A percentile compares a stretch with the other conserved stretches of the same genome.
Conservation (phyloP, 64 coral and sea anemone species). For the Montipora sp. region DNA sequence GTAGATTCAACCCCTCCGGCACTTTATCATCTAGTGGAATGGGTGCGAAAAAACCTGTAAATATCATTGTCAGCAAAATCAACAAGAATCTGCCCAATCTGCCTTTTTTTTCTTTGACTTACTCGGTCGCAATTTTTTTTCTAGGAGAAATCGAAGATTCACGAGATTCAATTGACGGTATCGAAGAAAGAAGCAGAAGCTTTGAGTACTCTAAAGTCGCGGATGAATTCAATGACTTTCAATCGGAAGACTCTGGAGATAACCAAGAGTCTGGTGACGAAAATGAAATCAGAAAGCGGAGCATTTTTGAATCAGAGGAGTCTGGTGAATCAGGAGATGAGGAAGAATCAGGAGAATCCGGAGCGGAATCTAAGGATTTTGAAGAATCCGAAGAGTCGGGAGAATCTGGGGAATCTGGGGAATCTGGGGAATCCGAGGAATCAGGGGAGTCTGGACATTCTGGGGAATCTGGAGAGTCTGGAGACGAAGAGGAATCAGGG, state of each 20-base stretch:
- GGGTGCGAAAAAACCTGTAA: too few relatives aligned
- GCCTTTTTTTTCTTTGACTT: background rate
- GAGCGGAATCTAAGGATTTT: background rate
- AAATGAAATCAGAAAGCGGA: background rate
- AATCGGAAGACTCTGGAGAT: conserved; percentile 7
- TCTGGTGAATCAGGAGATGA: background rate
- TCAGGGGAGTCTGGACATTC: conserved; percentile 1
- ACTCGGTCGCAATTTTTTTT: background rate
- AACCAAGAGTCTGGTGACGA: background rate
- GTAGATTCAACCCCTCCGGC: too few relatives aligned
- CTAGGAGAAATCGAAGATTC: background rate
- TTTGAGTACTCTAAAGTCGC: background rate
- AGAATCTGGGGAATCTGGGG: background rate
- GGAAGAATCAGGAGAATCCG: background rate
- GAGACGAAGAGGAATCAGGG: background rate
- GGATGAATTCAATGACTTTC: background rate
- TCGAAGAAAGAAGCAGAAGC: background rate
- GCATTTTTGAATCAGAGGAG: conserved; percentile 6
- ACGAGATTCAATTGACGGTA: background rate
- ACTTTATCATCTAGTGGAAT: too few relatives aligned
- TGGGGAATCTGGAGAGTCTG: background rate
- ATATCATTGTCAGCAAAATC: too few relatives aligned
- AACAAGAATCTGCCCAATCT: too few relatives aligned
- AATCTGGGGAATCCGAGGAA: background rate
- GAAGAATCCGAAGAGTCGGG: background rate